Conservation (phyloP, 2,888 invertebrate genomes). For the Papilio demoleus region DNA sequence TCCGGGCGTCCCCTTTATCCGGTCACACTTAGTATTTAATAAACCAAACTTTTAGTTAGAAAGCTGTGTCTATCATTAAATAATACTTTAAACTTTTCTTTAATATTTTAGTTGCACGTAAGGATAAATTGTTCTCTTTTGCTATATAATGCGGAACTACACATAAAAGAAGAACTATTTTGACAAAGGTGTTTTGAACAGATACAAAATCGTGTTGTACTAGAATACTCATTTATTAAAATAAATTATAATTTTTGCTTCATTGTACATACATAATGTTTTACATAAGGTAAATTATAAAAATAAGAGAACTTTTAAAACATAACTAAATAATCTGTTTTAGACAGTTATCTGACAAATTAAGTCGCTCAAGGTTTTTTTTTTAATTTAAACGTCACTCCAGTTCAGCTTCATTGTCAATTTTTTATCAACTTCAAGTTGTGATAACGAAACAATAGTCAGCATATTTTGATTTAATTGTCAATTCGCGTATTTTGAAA, state of each 20-base stretch:
- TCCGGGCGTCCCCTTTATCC: slow-evolving; percentile 38
- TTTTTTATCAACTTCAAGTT: slow-evolving; percentile 46
- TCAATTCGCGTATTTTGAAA: slow-evolving; percentile 40
- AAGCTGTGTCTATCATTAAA: background rate
- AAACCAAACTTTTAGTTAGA: background rate
- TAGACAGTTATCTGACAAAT: slow-evolving; percentile 20
- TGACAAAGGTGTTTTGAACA: background rate
- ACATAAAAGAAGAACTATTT: background rate
- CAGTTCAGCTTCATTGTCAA: slow-evolving; percentile 39
- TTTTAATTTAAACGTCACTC: slow-evolving; percentile 39
- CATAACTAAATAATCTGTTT: slow-evolving; percentile 11
- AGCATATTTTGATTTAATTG: slow-evolving; percentile 41
- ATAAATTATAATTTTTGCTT: background rate
- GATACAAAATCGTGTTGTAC: too few relatives aligned
- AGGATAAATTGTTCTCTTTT: background rate
- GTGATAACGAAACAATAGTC: slow-evolving; percentile 50
- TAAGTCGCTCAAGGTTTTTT: background rate
- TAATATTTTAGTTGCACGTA: background rate
- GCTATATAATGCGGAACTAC: too few relatives aligned
- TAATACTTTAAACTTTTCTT: background rate
- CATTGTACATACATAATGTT: background rate
- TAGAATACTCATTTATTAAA: too few relatives aligned
- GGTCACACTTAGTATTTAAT: slow-evolving; percentile 26
- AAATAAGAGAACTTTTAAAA: background rate
- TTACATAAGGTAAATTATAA: background rate